Base-by-base conservation (phyloP, 1,140 invertebrate species). In the Formica selysi region DNA sequence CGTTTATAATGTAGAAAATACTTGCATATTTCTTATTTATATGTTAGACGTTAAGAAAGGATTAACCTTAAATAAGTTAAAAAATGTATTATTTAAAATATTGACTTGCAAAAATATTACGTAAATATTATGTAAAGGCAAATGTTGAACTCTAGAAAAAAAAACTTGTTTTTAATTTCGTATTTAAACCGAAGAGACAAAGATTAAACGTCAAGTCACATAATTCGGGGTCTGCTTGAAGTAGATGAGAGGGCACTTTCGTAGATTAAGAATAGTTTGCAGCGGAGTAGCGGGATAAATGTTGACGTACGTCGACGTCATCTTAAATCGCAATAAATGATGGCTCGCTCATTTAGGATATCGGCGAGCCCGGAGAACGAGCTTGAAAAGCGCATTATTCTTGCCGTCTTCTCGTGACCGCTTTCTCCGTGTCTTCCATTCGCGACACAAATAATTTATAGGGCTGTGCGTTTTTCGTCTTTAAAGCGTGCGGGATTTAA, bases 241-340 rank as follows among this genome's bases (percentile, higher is more conserved):
- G 61, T 48, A 68, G 68, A 74, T 83, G 79, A 74, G 68, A 41
- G n/a, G 38, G 68, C 68, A 74, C 68, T 83, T 48, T 73, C 38
- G 68, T 74, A 74, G 68, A 83, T 83, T 83, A 44, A 73, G 54
- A n/a, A 73, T 57, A 62, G 68, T 83, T 74, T 83, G 79, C 38
- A 48, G 68, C 4, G 38, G 11, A 71, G 68, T 59, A 22, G 54
- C 68, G 44, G 38, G 26, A 73, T 80, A 68, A 80, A 80, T 64
- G 26, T 26, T 8, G 36, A 68, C 51, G 38, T n/a, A 19, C 68
- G 64, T 51, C 54, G 68, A 41, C 57, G 68, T 74, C 68, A 61
- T 64, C 59, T 79, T 51, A 67, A 65, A 79, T 65, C 29, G 76
- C 62, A 36, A 85, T 59, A 79, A 76, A 85, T 85, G 74, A 85